phyloP scores from a whole-genome alignment of 2,888 invertebrate genomes.

The Trichopoda pennipes region DNA sequence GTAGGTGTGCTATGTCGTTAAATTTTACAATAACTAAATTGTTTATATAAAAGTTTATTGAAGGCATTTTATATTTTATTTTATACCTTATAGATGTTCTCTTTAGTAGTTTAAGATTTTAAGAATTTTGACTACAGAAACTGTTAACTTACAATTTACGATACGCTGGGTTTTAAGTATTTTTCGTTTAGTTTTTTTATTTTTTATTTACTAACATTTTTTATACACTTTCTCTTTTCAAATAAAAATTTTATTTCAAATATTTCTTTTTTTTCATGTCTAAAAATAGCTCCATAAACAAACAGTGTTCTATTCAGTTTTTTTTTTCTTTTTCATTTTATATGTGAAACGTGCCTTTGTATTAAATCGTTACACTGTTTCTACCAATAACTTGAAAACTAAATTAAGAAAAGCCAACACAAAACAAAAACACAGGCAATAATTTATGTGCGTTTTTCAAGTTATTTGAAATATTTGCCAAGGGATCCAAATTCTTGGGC shows the following conservation, averaged over 20 bases:
- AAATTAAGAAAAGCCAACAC: not conserved
- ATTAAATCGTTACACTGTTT: conserved; percentile 35
- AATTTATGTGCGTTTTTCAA: conserved; percentile 36
- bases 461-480: conserved; percentile 41
- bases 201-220: not conserved
- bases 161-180: no score
- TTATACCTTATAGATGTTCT: no score
- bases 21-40: no score
- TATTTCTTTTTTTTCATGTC: not conserved
- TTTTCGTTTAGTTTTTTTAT: not conserved
- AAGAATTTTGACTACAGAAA: no score
- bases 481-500: conserved; percentile 32
- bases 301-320: not conserved
- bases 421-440: not conserved
- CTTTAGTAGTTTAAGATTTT: no score
- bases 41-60: no score
- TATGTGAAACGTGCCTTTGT: conserved; percentile 22
- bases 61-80: no score
- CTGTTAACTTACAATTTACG: no score
- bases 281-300: conserved; percentile 8
- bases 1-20: no score
- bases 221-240: not conserved
- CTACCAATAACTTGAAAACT: conserved; percentile 9
- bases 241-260: conserved; percentile 1
- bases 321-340: conserved; percentile 2